Evolutionary conservation across 2,888 invertebrate species (phyloP).

Genomic region (Drosophila melanosoma): DNA sequence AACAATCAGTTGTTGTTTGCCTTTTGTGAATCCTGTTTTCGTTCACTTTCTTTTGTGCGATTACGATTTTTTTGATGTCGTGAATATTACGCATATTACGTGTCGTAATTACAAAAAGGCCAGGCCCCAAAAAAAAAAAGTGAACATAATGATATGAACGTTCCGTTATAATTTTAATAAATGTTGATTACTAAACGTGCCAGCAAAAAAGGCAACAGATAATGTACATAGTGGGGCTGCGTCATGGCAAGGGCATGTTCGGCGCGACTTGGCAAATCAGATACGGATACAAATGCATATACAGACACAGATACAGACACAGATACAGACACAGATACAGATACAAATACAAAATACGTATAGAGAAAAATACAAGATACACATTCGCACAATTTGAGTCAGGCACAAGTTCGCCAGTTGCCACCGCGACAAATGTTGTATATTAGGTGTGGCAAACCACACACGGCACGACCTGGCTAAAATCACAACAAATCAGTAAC

Average conservation of each 20-base stretch:
- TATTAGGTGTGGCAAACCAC: slow-evolving; percentile 64
- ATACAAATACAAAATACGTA: slow-evolving; percentile 14
- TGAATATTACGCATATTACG: slow-evolving; percentile 81
- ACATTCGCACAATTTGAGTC: slow-evolving; percentile 39
- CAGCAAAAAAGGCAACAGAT: slow-evolving; percentile 6
- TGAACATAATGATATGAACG: slow-evolving; percentile 18
- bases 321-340: slow-evolving; percentile 6
- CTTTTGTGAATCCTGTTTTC: slow-evolving; percentile 40
- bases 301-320: background rate
- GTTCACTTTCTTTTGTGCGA: slow-evolving; percentile 42
- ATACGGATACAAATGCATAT: slow-evolving; percentile 17
- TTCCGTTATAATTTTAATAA: slow-evolving; percentile 73
- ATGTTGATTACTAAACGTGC: slow-evolving; percentile 76
- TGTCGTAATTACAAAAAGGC: slow-evolving; percentile 67
- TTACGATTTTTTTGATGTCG: slow-evolving; percentile 52
- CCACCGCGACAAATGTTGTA: slow-evolving; percentile 29
- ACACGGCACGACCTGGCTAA: slow-evolving; percentile 46
- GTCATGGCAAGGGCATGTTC: slow-evolving; percentile 9
- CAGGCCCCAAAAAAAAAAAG: slow-evolving; percentile 1
- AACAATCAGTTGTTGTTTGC: slow-evolving; percentile 25
- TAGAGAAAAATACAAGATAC: slow-evolving; percentile 30
- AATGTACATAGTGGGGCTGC: background rate
- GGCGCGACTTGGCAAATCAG: slow-evolving; percentile 9
- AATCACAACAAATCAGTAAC: slow-evolving; percentile 22
- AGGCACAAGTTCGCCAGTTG: slow-evolving; percentile 40